Evolutionary conservation across 1,140 invertebrate genomes (phyloP), one percentile per base, ranked within the genome.

Genomic region (Drosophila elegans): DNA sequence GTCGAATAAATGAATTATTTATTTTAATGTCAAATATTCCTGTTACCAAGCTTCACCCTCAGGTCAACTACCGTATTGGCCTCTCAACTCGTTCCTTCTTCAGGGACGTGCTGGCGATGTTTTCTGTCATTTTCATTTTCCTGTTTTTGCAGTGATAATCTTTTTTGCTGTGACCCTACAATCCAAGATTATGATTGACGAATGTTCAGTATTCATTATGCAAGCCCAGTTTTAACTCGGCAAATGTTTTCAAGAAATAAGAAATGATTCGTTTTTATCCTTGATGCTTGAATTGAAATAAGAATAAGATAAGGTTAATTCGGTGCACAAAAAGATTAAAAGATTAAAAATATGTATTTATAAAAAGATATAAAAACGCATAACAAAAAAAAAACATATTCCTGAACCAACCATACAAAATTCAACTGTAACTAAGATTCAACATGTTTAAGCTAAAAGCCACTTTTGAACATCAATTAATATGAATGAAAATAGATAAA

Each of bases 1-100:
- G 52, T 76, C 57, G 57, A 68, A 74, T 80, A 66, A 78, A 85
- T 86, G 74, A 86, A 86, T 88, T 86, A 86, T 86, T 88, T 86
- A 86, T 86, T 82, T 83, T 64, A 83, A 88, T 86, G 82, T 52
- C 66, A 76, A 75, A 59, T 74, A 68, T 78, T 83, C 63, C 59
- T 53, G 62, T 48, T 49, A 11, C 36, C 39, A 51, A 53, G 36
- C 25, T 67, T 51, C 38, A 25, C 12, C 68, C 52, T 53, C 25
- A 56, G 53, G 74, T 83, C 74, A 85, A 68, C 69, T 62, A 63
- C 42, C 21, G 34, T 45, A 49, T 41, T 75, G 48, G 59, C 21
- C 52, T 63, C 12, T 74, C 53, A 74, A 78, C 74, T 78, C 49
- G 38, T 62, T 68, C 46, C 45, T 38, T 9, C 41, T 25, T 12